phyloP scores from a whole-genome alignment of 1,140 invertebrate genomes.

The Nasonia longicornis region DNA sequence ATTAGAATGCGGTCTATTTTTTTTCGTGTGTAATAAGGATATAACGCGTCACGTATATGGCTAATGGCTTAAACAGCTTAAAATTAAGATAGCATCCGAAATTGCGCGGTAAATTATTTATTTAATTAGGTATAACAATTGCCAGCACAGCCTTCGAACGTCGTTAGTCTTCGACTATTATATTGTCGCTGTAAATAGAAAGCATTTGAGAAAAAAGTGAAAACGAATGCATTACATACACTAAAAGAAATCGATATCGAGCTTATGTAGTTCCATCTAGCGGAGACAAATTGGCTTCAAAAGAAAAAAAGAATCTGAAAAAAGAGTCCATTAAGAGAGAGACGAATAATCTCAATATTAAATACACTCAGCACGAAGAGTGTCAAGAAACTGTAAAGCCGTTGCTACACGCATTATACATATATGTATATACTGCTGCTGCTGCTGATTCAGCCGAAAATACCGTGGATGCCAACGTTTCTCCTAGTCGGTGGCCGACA shows the following conservation, averaged over 20 bases:
- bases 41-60: background rate
- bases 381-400: slow-evolving; percentile 1
- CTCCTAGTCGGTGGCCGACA: background rate
- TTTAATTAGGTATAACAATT: background rate
- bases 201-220: no score
- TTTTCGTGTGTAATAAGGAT: background rate
- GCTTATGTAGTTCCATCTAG: background rate
- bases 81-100: background rate
- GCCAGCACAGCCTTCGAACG: background rate
- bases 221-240: no score
- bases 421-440: background rate
- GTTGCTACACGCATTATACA: background rate
- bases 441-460: background rate
- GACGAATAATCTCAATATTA: slow-evolving; percentile 1
- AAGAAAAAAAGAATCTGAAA: background rate
- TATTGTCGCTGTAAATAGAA: no score
- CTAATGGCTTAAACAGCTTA: background rate
- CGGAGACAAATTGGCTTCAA: background rate
- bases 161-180: no score
- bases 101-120: background rate
- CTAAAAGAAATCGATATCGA: no score
- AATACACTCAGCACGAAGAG: background rate
- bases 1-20: background rate
- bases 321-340: background rate
- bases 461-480: background rate